Conservation (phyloP, 2,888 invertebrate genomes). For the Synanthedon andrenaeformis region DNA sequence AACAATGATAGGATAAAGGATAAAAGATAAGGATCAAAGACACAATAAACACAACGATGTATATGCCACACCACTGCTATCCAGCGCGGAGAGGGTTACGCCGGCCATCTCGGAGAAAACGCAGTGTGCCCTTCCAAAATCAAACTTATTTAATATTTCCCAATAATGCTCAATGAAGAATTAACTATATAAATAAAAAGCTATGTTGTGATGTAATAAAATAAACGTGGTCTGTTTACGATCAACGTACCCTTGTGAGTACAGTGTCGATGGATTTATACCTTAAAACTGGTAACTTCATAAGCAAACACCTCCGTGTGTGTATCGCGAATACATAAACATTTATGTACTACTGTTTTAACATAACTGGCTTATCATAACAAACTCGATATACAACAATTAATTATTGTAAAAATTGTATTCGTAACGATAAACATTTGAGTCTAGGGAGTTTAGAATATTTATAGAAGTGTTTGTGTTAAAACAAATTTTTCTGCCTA, state of each 20-base stretch:
- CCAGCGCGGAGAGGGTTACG: too few species aligned
- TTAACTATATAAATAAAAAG: slow-evolving; percentile 22
- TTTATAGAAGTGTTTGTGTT: too few species aligned
- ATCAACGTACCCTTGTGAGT: slow-evolving; percentile 21
- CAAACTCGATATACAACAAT: slow-evolving; percentile 19
- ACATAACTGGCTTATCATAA: slow-evolving; percentile 20
- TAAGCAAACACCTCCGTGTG: slow-evolving; percentile 8
- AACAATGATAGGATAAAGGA: too few species aligned
- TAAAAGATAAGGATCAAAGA: too few species aligned
- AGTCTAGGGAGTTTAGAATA: too few species aligned
- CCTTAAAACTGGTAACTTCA: slow-evolving; percentile 7
- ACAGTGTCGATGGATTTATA: slow-evolving; percentile 41
- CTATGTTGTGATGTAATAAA: slow-evolving; percentile 23
- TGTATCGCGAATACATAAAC: slow-evolving; percentile 24
- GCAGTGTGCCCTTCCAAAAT: too few species aligned
- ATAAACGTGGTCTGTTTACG: slow-evolving; percentile 42
- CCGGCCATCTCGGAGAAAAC: too few species aligned
- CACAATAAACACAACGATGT: too few species aligned
- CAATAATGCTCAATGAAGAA: slow-evolving; percentile 5
- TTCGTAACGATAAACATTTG: too few species aligned
- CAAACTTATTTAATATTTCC: slow-evolving; percentile 2
- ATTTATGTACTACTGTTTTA: slow-evolving; percentile 19
- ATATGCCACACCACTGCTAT: too few species aligned
- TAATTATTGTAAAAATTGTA: slow-evolving; percentile 1
- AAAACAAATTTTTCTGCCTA: too few species aligned